Evolutionary conservation across 2,797 vertebrate genomes (phyloP).

Genomic region (Danionella dracula): DNA sequence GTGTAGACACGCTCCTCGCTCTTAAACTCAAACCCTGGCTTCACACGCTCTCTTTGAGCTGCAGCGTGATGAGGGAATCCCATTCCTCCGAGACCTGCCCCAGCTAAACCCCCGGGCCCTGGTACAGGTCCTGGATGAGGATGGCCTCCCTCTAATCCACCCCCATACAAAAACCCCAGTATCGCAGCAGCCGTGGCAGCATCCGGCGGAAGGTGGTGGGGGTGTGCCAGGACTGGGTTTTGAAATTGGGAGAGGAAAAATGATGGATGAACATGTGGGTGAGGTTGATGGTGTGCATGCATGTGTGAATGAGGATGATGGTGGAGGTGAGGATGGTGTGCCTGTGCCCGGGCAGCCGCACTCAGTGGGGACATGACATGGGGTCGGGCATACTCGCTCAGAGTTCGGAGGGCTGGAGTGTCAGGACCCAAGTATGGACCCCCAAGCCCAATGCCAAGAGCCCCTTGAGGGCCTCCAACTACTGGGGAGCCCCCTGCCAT

Average conservation of each 20-base stretch:
- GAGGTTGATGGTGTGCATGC: slow-evolving; percentile 43
- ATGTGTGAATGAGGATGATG: slow-evolving; percentile 50
- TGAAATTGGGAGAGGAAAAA: slow-evolving; percentile 76
- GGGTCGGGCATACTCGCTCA: slow-evolving; percentile 94
- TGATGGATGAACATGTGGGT: slow-evolving; percentile 70
- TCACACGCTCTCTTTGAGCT: slow-evolving; percentile 84
- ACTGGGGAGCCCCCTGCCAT: slow-evolving; percentile 67
- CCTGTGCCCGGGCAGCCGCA: slow-evolving; percentile 75
- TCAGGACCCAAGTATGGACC: slow-evolving; percentile 94
- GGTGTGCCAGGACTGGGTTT: slow-evolving; percentile 68
- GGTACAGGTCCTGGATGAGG: slow-evolving; percentile 63
- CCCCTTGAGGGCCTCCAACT: slow-evolving; percentile 64
- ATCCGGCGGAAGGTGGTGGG: slow-evolving; percentile 70
- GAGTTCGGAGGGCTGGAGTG: slow-evolving; percentile 91
- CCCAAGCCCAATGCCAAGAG: slow-evolving; percentile 81
- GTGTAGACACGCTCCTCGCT: slow-evolving; percentile 81
- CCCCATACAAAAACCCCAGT: slow-evolving; percentile 88
- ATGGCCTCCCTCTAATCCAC: slow-evolving; percentile 83
- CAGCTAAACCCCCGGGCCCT: slow-evolving; percentile 65
- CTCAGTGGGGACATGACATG: slow-evolving; percentile 95
- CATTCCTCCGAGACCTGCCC: slow-evolving; percentile 73
- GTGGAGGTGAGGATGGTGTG: slow-evolving; percentile 68
- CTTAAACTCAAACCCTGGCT: slow-evolving; percentile 94
- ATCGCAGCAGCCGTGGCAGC: slow-evolving; percentile 88
- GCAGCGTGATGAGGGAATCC: slow-evolving; percentile 77